Evolutionary conservation across 2,113 vertebrate species (phyloP), one percentile per base, ranked within the genome.

Genomic region (Artemisiospiza belli): DNA sequence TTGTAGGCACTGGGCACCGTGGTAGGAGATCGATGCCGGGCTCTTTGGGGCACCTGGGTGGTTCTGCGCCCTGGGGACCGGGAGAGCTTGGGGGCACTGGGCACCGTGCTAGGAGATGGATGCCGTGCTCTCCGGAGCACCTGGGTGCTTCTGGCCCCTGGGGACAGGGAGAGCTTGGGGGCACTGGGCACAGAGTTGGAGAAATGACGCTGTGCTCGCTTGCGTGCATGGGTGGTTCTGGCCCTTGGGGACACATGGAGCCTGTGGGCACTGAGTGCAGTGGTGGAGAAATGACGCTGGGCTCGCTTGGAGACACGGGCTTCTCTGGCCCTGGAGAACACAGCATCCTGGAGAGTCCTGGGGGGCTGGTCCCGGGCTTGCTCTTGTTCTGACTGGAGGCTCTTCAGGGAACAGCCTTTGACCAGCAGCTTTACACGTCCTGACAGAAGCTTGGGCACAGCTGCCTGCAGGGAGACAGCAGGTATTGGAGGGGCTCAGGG

Each of bases 331-430:
- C 14, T 9, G 43, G 23, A 3, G 33, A 12, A 14, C 61, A 20
- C 12, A 8, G 8, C 10, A 10, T 37, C 27, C 12, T 28, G 15
- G 33, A 19, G 5, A 14, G 8, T 0, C 0, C 22, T 37, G 22
- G 6, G n/a, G 11, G 8, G 3, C 47, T 62, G 35, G 21, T 55
- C 28, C n/a, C 62, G n/a, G 3, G 10, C 30, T 43, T 3, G 55
- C 31, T 62, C 55, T 47, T 76, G 11, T 49, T 14, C 35, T 31
- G 12, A 3, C 7, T 20, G 21, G n/a, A 27, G 21, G 15, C 43
- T 83, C 87, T 69, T 90, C 79, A 90, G 41, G 41, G 72, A 49
- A 12, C 5, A 55, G 57, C 87, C 87, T 70, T 49, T 77, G 47
- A 90, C 63, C 49, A 63, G 49, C 63, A 90, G 79, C 22, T 37